These are phyloP conservation scores for Miopithecus talapoin DNA, from an alignment of 2,797 vertebrate species.

Conservation along the genomic window DNA sequence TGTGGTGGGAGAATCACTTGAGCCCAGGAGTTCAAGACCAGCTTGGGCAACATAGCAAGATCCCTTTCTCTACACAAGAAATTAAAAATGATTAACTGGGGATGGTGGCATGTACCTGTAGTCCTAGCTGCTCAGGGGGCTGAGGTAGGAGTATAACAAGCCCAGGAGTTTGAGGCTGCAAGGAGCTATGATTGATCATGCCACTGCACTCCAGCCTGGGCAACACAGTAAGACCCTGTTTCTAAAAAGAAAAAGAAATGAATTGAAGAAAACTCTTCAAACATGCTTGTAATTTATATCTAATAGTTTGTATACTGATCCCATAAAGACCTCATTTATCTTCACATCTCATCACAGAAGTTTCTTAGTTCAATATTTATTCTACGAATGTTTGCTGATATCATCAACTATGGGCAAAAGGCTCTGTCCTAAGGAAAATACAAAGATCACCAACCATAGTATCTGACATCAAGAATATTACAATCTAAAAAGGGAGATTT, in stretches of 20 bases:
- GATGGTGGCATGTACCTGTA: not conserved
- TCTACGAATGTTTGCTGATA: conserved; percentile 3
- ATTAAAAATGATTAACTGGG: not conserved
- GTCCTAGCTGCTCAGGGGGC: not conserved
- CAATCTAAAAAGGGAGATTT: not conserved
- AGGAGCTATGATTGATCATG: not conserved
- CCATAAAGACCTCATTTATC: not conserved
- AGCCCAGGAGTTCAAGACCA: not conserved
- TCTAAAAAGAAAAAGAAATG: not conserved
- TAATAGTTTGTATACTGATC: not conserved
- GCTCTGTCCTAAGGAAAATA: not conserved
- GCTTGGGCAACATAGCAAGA: not conserved
- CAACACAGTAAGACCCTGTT: not conserved
- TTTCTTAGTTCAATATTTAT: conserved; percentile 43
- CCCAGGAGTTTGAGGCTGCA: not conserved
- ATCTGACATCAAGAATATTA: not conserved
- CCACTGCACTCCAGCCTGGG: not conserved
- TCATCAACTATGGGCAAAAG: conserved; percentile 27
- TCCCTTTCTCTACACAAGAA: not conserved
- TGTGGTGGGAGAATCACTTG: not conserved
- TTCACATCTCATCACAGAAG: not conserved
- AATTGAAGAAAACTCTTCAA: not conserved
- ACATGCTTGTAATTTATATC: not conserved
- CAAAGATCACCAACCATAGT: conserved; percentile 5
- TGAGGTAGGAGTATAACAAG: not conserved